Evolutionary conservation across 2,797 vertebrate genomes (phyloP), one percentile per base, ranked within the genome.

Genomic region (Crocodylus rhombifer): DNA sequence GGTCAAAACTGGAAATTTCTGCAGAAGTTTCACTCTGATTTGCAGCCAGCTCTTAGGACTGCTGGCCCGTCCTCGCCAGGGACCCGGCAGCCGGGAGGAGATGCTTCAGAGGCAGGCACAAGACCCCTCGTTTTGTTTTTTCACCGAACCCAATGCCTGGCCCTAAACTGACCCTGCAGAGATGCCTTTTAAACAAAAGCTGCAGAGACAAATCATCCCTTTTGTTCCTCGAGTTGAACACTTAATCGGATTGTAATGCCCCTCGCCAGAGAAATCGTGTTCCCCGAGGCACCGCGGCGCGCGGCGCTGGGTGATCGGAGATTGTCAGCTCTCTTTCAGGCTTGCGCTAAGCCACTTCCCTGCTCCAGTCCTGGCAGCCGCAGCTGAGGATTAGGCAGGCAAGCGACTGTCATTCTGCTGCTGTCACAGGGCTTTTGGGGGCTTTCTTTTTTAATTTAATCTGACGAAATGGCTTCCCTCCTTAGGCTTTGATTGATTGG

Each of bases 351-450:
- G 80, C 61, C 78, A 55, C 63, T 62, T 92, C 77, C 84, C 56
- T 0, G 3, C 88, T 90, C 76, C 33, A 1, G 74, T 92, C 23
- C 0, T 62, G 80, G 91, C 94, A 91, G 90, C 91, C 90, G 88
- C 91, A 92, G 87, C 90, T 33, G 88, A 67, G 82, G 85, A 89
- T 97, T 93, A 78, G 42, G 8, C 36, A 77, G 86, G 77, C 79
- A 87, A 86, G 61, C 56, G 95, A 91, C 83, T 78, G 87, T 77
- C 79, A 36, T 80, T 95, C 91, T 69, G 64, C 88, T 86, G 80
- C 88, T 87, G 82, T 62, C 80, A 56, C n/a, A 25, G 4, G 4
- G 67, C 30, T 75, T 91, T 75, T 77, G 10, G 62, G 30, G 5
- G 26, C 1, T 18, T 56, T 8, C 20, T n/a, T 56, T 60, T 26